phyloP scores from a whole-genome alignment of 35 echinoderm and acorn worm genomes.

The Lytechinus variegatus region DNA sequence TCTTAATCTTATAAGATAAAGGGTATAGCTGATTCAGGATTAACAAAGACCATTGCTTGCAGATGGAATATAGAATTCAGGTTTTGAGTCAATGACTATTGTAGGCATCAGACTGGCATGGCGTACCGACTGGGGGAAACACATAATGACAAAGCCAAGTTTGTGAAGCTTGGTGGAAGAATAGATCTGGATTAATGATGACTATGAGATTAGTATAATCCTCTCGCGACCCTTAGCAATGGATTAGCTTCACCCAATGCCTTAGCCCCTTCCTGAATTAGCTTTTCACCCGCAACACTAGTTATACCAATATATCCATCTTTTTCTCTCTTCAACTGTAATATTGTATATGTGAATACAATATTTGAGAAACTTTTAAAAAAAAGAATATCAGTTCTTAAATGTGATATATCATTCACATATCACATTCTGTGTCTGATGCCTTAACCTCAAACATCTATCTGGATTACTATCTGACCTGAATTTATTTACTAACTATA shows the following conservation, averaged over 20 bases:
- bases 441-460: no score
- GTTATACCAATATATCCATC: not conserved
- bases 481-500: not conserved
- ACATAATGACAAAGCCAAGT: constrained; percentile 44
- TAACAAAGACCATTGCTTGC: not conserved
- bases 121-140: constrained; percentile 9
- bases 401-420: no score
- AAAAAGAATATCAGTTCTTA: not conserved
- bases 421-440: no score
- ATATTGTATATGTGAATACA: not conserved
- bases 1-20: no score
- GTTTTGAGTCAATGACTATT: not conserved
- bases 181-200: not conserved
- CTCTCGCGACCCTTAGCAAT: not conserved
- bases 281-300: not conserved
- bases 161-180: constrained; percentile 40
- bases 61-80: constrained; percentile 25
- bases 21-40: not conserved
- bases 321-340: not conserved
- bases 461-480: no score
- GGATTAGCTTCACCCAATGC: not conserved
- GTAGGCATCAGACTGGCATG: not conserved
- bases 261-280: constrained; percentile 16
- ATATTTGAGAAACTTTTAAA: not conserved
- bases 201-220: constrained; percentile 30